Evolutionary conservation across 2,797 vertebrate genomes (phyloP).

Genomic region (Hoplostethus atlanticus): DNA sequence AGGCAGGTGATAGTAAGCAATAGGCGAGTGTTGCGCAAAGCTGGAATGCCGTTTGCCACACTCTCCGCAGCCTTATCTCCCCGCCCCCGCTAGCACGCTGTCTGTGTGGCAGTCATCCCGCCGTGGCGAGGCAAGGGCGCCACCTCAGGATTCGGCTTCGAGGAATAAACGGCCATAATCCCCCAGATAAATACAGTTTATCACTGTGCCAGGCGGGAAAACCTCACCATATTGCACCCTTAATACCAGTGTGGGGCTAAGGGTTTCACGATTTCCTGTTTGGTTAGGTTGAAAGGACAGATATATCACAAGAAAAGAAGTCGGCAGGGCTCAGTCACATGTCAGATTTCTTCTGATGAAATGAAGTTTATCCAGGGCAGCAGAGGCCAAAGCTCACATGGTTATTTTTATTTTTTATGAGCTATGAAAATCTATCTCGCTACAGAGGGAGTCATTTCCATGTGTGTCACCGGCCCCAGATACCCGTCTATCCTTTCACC

Average conservation of each 20-base stretch:
- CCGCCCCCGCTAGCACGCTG: constrained; percentile 27
- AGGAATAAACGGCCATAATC: constrained; percentile 60
- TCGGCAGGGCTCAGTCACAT: too few species aligned
- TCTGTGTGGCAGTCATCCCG: background rate
- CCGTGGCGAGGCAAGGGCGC: constrained; percentile 8
- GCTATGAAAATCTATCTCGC: too few species aligned
- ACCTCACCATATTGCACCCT: constrained; percentile 44
- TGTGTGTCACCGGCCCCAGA: constrained; percentile 39
- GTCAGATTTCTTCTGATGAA: too few species aligned
- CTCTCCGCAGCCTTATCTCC: constrained; percentile 47
- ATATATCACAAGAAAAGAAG: too few species aligned
- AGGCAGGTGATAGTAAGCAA: constrained; percentile 52
- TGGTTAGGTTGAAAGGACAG: too few species aligned
- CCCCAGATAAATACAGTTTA: constrained; percentile 40
- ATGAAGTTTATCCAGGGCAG: too few species aligned
- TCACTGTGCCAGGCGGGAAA: constrained; percentile 44
- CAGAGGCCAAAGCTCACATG: too few species aligned
- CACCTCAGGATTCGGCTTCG: constrained; percentile 23
- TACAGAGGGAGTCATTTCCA: background rate
- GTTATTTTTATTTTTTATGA: constrained; percentile 3
- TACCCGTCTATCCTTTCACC: constrained; percentile 21
- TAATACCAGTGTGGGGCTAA: constrained; percentile 5
- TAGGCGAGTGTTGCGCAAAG: constrained; percentile 26
- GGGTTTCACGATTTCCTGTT: background rate
- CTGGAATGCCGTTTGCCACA: constrained; percentile 61